A percentile compares a stretch with the other conserved stretches of the same genome.
These are phyloP conservation scores for Meghimatium bilineatum DNA, from an alignment of 2,888 invertebrate species.

Conservation along the genomic window DNA sequence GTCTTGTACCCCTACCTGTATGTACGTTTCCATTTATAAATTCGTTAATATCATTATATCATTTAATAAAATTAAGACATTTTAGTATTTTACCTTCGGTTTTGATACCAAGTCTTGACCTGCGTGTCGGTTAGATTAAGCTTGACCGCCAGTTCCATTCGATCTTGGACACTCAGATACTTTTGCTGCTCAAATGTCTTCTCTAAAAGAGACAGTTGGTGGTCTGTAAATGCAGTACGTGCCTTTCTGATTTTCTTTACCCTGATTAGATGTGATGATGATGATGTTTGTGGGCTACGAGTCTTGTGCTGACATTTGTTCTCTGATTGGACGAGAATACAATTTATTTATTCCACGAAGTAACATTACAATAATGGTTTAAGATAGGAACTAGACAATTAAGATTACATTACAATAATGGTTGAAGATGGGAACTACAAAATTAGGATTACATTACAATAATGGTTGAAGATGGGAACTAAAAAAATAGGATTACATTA, in stretches of 20 bases:
- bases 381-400: no score
- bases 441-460: no score
- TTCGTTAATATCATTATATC: no score
- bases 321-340: neutral
- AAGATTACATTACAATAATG: no score
- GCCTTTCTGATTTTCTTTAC: constrained; percentile 97
- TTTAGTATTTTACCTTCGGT: constrained; percentile 91
- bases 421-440: no score
- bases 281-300: neutral
- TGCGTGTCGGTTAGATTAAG: constrained; percentile 97
- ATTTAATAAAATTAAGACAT: no score
- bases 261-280: constrained; percentile 43
- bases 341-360: neutral
- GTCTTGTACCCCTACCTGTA: no score
- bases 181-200: constrained; percentile 98
- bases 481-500: no score
- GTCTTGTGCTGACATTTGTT: neutral
- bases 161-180: constrained; percentile 86
- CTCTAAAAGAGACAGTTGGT: constrained; percentile 93
- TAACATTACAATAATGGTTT: no score
- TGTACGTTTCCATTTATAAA: no score
- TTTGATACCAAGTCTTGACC: constrained; percentile 99
- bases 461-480: no score
- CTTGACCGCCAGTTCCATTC: constrained; percentile 97
- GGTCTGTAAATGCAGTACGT: constrained; percentile 98